Percentiles rank a stretch among this genome's conserved stretches.
Evolutionary conservation across 35 echinoderm and acorn worm species (phyloP).

Genomic region (Ophioderma brevispina): DNA sequence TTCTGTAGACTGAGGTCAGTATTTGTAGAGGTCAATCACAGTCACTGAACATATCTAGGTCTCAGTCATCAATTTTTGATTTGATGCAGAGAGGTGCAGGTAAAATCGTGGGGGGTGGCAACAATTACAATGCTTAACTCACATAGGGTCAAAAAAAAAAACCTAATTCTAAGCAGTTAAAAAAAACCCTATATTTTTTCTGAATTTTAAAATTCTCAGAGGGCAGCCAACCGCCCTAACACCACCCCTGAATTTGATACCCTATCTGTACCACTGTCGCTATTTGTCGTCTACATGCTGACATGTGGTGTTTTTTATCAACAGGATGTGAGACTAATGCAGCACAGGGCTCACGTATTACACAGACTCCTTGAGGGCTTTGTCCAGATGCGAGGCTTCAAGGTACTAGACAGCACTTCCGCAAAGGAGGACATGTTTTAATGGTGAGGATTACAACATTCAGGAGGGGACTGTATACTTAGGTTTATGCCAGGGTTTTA

Average conservation of each 20-base stretch:
- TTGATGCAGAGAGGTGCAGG: too few species aligned
- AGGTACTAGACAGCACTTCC: constrained; percentile 74
- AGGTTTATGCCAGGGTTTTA: constrained; percentile 93
- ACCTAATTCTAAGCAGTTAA: too few species aligned
- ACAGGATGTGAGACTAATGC: constrained; percentile 89
- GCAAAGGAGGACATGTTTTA: constrained; percentile 80
- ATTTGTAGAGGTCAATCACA: too few species aligned
- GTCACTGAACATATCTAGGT: too few species aligned
- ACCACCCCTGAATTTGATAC: not conserved
- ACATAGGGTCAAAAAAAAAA: too few species aligned
- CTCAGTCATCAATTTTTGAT: too few species aligned
- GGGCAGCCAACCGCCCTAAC: not conserved
- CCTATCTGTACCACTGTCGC: not conserved
- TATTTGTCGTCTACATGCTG: not conserved
- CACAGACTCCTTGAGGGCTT: constrained; percentile 88
- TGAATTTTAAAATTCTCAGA: not conserved
- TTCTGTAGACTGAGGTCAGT: too few species aligned
- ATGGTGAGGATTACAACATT: constrained; percentile 83
- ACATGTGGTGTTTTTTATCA: not conserved
- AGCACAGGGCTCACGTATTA: constrained; percentile 83
- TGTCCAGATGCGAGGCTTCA: constrained; percentile 84
- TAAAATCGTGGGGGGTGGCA: too few species aligned
- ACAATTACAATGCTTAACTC: too few species aligned
- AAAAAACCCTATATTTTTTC: not conserved
- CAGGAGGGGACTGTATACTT: constrained; percentile 82